Evolutionary conservation across 2,113 vertebrate species (phyloP), one percentile per base, ranked within the genome.

Genomic region (Callipepla squamata): DNA sequence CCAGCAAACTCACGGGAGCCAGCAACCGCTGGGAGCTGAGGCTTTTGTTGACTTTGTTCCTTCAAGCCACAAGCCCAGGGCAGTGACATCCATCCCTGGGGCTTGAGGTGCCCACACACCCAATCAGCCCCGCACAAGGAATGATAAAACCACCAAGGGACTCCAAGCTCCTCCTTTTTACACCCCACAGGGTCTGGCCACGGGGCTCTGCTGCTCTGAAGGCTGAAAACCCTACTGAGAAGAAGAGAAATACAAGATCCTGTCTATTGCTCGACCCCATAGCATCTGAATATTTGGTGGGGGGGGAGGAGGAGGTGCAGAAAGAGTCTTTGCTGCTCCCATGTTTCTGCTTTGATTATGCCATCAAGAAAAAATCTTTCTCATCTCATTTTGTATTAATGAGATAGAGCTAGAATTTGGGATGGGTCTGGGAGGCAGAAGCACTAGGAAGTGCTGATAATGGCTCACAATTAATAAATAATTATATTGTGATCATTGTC

Each of bases 391-490:
- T 34, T 74, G 6, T 58, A 55, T 42, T 42, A 80, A 67, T 74
- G 40, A 14, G 53, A 32, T 36, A 57, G 13, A 20, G 10, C 40
- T 80, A 73, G 53, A 69, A 38, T 70, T 50, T 63, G 42, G 65
- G 61, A 36, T 0, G 4, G 47, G 19, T 34, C 38, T 68, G 84
- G 51, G 69, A 92, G 47, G 51, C 42, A 87, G 62, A 80, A 92
- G 47, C 47, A 59, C 47, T 67, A 66, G 65, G 73, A 80, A 86
- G 84, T 55, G 47, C 9, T 85, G 84, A 42, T 95, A 95, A 95
- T 93, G 91, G 84, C 74, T 93, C 53, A 38, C 79, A 86, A 73
- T 93, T 95, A 89, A 94, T 91, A 95, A 92, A 94, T 93, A 84
- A 94, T 72, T 80, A 74, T 36, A 84, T 75, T 80, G 75, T 72